phyloP scores from a whole-genome alignment of 2,888 invertebrate species.

The Cryptocheilus praepositus region DNA sequence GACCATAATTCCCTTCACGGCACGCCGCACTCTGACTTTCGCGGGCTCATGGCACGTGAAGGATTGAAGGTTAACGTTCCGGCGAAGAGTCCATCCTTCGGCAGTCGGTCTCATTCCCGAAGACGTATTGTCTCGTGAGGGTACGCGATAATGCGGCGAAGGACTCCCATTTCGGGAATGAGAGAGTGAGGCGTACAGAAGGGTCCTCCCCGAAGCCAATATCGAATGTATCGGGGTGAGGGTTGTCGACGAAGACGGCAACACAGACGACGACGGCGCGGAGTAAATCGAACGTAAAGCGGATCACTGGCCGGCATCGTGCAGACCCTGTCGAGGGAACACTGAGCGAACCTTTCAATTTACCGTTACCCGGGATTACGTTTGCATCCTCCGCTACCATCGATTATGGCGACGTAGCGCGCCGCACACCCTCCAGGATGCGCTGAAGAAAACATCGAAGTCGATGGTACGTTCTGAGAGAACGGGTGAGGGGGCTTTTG shows the following conservation, averaged over 20 bases:
- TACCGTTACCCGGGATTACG: conserved; percentile 37
- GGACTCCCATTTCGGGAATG: background rate
- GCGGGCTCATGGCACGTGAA: no score
- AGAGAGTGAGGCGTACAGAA: background rate
- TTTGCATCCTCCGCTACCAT: conserved; percentile 29
- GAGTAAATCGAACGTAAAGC: conserved; percentile 36
- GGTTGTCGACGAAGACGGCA: background rate
- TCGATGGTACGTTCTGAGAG: no score
- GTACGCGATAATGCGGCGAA: conserved; percentile 1
- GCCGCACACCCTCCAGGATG: conserved; percentile 14
- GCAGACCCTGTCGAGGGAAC: conserved; percentile 30
- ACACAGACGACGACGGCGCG: background rate
- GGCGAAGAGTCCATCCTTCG: background rate
- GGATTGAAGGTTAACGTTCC: background rate
- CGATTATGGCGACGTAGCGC: no score
- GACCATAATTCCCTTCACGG: no score
- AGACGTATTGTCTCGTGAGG: background rate
- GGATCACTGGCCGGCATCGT: conserved; percentile 35
- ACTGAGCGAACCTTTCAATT: conserved; percentile 44
- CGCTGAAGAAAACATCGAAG: background rate
- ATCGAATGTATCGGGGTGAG: conserved; percentile 16
- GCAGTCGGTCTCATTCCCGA: background rate
- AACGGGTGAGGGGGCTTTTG: no score
- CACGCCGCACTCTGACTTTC: no score
- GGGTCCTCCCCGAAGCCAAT: conserved; percentile 2